Percentiles rank a stretch among this genome's conserved stretches.
These are phyloP conservation scores for Lepisosteus osseus DNA, from an alignment of 2,113 vertebrate genomes.

Conservation along the genomic window DNA sequence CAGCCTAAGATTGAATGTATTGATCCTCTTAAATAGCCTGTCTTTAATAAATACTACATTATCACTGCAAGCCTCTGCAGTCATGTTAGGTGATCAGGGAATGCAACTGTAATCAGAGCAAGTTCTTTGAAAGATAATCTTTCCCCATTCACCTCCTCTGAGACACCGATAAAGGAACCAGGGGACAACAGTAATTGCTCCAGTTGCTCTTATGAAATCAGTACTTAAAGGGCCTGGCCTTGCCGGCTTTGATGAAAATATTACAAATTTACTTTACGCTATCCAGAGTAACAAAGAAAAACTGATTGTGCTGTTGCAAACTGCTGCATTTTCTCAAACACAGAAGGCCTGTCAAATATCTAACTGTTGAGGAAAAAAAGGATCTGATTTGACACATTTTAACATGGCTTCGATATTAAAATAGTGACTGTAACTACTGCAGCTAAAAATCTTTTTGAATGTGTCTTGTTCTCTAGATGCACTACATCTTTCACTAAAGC, in stretches of 20 bases:
- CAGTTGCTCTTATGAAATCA: conserved; percentile 61
- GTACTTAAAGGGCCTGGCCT: conserved; percentile 34
- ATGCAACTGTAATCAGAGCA: conserved; percentile 72
- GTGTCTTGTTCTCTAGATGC: too few species aligned
- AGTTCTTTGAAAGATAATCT: conserved; percentile 72
- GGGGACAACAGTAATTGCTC: conserved; percentile 52
- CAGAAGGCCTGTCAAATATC: conserved; percentile 15
- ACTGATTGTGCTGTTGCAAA: conserved; percentile 47
- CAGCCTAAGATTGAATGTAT: conserved; percentile 61
- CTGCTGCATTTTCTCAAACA: conserved; percentile 31
- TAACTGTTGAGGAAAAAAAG: conserved; percentile 9
- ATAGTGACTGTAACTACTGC: too few species aligned
- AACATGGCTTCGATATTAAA: too few species aligned
- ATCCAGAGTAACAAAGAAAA: conserved; percentile 44
- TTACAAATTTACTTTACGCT: conserved; percentile 41
- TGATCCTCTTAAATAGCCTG: conserved; percentile 68
- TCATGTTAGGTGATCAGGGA: conserved; percentile 69
- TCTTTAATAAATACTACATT: conserved; percentile 76
- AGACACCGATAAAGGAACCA: conserved; percentile 57
- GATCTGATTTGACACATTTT: conserved; percentile 3
- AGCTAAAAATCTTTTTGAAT: too few species aligned
- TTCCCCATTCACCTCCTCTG: conserved; percentile 63
- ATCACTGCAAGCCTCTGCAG: conserved; percentile 63
- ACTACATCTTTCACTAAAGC: too few species aligned
- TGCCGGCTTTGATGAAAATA: conserved; percentile 47